Evolutionary conservation across 2,888 invertebrate species (phyloP), one percentile per base, ranked within the genome.

Genomic region (Eristalinus sepulchralis): DNA sequence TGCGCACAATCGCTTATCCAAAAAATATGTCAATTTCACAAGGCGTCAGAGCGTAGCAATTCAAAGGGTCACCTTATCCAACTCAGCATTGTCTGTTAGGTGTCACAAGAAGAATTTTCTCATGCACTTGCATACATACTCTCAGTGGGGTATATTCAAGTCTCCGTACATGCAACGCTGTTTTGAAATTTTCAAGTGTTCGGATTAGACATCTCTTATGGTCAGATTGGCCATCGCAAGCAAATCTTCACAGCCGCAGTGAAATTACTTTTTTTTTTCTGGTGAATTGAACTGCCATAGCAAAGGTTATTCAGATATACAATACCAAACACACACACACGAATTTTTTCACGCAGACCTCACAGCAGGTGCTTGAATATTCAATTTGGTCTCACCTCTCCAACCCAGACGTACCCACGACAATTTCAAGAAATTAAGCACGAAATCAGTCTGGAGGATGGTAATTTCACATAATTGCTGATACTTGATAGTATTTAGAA

Each of bases 401-500:
- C n/a, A 13, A 17, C 17, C 4, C 55, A 55, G 55, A 2, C 9
- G 22, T 55, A 13, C 60, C 27, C 27, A 6, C 24, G 27, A 66
- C 66, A 76, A 66, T 66, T 76, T 55, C 24, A 53, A 47, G 33
- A 57, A 4, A 67, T 72, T 60, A 66, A 66, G 39, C 60, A n/a
- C 13, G 36, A 36, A 57, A 39, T 63, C 63, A 13, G n/a, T 47
- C 68, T 53, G 39, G 82, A 71, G 66, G 71, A 77, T 63, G 55
- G 72, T 77, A 67, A 72, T 78, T 72, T 34, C 33, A 71, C 39
- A 57, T 83, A 83, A 83, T 83, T 77, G 67, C 63, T 39, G 68
- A 62, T 55, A 63, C 76, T 76, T 82, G 60, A 76, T 39, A 73
- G 81, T 64, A 76, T 64, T 76, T 76, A 66, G 81, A 76, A 81